Evolutionary conservation across 2,113 vertebrate genomes (phyloP), one percentile per base, ranked within the genome.

Genomic region (Pterocles burchelli): DNA sequence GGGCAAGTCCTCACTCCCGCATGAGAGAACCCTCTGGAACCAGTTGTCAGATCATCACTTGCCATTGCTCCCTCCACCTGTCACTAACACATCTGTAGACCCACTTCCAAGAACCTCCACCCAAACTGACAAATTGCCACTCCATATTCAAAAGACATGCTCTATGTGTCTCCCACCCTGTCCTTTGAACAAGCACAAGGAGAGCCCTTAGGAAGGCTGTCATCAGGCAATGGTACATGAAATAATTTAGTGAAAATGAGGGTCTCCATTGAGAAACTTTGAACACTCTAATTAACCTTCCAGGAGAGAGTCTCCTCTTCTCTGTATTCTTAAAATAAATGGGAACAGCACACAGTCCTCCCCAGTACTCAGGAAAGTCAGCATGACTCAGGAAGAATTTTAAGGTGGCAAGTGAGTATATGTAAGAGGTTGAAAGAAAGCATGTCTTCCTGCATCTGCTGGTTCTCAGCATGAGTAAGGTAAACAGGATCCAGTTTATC

Each of bases 81-180:
- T 26, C 41, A 76, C n/a, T 3, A n/a, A 33, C 48, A 34, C 13
- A 59, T 31, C 41, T 65, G 58, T 55, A 71, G 45, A 72, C n/a
- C 26, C 29, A 34, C 24, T 16, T 31, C 29, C 0, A 6, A 66
- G 49, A 65, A 65, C 41, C 82, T 33, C 61, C 74, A 78, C 29
- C 15, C 14, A 2, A 65, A 24, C 0, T 45, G 38, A 7, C 21
- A 41, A n/a, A 45, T 6, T 26, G 10, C 28, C 28, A 4, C 2
- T 36, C 46, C 66, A 12, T 29, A 22, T 63, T 49, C 54, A 59
- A 43, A 46, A 58, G 21, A 12, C 0, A 0, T 8, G 11, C 17
- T 62, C n/a, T 5, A 0, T 7, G 9, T 25, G 25, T 58, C 70
- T 61, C 49, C 21, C 51, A 24, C 12, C 8, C 45, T 17, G 57